Evolutionary conservation across 2,888 invertebrate species (phyloP).

Genomic region (Azorinus chamasolen): DNA sequence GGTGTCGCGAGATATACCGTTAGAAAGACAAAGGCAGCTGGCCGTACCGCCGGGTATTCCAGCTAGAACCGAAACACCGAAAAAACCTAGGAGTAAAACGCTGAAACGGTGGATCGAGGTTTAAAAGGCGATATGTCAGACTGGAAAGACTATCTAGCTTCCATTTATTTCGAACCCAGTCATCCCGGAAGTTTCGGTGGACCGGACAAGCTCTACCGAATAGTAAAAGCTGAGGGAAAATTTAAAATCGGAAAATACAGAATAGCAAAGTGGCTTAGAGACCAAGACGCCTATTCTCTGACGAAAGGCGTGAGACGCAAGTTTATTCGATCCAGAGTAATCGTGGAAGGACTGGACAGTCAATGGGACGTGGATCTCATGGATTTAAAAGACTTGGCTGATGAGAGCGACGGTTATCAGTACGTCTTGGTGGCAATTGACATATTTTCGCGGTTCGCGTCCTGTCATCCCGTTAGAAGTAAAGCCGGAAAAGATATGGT

Average conservation of each 20-base stretch:
- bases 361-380: constrained; percentile 30
- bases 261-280: constrained; percentile 18
- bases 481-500: constrained; percentile 1
- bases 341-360: constrained; percentile 25
- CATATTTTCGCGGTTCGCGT: constrained; percentile 17
- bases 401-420: constrained; percentile 14
- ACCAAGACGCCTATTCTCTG: constrained; percentile 22
- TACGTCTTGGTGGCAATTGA: constrained; percentile 29
- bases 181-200: constrained; percentile 25
- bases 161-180: constrained; percentile 24
- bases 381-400: constrained; percentile 19
- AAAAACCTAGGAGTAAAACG: background rate
- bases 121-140: constrained; percentile 18
- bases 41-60: background rate
- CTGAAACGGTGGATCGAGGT: constrained; percentile 6
- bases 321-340: constrained; percentile 4
- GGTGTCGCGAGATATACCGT: background rate
- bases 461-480: constrained; percentile 2
- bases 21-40: too few relatives aligned
- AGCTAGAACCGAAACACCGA: background rate
- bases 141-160: constrained; percentile 31
- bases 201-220: too few relatives aligned
- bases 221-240: constrained; percentile 14
- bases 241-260: constrained; percentile 14
- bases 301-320: constrained; percentile 19